Conservation (phyloP, 2,113 vertebrate species). For the Salvelinus alpinus region DNA sequence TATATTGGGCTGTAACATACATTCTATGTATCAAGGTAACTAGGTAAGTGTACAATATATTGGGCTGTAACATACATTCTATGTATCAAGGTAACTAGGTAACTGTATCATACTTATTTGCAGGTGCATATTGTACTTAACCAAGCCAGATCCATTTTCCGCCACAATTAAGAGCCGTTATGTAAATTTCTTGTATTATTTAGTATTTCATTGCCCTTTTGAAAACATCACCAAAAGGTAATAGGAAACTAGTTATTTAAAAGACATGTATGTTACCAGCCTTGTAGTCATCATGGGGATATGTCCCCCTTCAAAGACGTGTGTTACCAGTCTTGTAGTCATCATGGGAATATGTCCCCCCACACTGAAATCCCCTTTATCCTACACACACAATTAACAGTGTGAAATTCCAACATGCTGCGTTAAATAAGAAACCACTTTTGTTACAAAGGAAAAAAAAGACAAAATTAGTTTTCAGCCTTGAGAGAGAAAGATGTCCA, state of each 20-base stretch:
- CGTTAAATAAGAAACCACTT: constrained; percentile 74
- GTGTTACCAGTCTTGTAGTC: constrained; percentile 34
- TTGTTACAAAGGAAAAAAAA: constrained; percentile 74
- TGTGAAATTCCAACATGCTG: constrained; percentile 76
- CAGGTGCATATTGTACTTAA: neutral
- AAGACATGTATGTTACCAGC: constrained; percentile 34
- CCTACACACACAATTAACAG: constrained; percentile 72
- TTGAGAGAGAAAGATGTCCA: constrained; percentile 48
- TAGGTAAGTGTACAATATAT: no score
- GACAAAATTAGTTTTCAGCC: constrained; percentile 18
- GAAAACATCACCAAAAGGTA: constrained; percentile 57
- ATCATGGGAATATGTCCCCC: constrained; percentile 40
- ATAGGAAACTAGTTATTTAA: constrained; percentile 63
- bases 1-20: no score
- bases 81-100: no score
- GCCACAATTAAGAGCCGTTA: constrained; percentile 35
- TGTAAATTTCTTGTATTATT: constrained; percentile 12
- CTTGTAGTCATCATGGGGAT: constrained; percentile 49
- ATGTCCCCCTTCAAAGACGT: constrained; percentile 10
- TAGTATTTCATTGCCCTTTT: constrained; percentile 66
- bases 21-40: no score
- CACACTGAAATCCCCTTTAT: constrained; percentile 72
- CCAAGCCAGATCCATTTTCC: constrained; percentile 25
- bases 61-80: no score
- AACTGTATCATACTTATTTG: no score